phyloP scores from a whole-genome alignment of 2,113 vertebrate species.

The Zapus hudsonius region DNA sequence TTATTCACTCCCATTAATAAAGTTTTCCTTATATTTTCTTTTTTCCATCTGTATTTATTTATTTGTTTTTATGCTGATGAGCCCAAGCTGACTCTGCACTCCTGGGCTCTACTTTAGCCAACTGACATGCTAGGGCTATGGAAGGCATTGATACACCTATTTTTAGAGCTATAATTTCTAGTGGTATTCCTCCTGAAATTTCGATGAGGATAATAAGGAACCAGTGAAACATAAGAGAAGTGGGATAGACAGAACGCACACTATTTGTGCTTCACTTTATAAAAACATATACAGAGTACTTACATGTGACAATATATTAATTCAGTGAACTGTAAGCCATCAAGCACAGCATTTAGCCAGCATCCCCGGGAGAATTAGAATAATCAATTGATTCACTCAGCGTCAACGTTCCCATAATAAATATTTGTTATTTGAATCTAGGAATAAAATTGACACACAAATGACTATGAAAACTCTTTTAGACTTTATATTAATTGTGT shows the following conservation, averaged over 20 bases:
- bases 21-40: background rate
- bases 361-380: no score
- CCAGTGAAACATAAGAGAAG: background rate
- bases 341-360: background rate
- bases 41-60: background rate
- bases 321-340: background rate
- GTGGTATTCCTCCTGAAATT: background rate
- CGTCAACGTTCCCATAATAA: background rate
- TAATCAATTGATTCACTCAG: no score
- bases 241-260: background rate
- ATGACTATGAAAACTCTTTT: background rate
- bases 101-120: background rate
- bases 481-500: background rate
- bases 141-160: background rate
- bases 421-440: background rate
- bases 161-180: background rate
- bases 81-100: no score
- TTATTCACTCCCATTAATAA: background rate
- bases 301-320: background rate
- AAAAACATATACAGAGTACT: no score
- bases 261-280: background rate
- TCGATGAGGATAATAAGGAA: background rate
- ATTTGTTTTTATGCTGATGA: background rate
- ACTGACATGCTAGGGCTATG: background rate
- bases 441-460: background rate